These are phyloP conservation scores for Heteropelma amictum DNA, from an alignment of 2,888 invertebrate genomes.

Conservation along the genomic window DNA sequence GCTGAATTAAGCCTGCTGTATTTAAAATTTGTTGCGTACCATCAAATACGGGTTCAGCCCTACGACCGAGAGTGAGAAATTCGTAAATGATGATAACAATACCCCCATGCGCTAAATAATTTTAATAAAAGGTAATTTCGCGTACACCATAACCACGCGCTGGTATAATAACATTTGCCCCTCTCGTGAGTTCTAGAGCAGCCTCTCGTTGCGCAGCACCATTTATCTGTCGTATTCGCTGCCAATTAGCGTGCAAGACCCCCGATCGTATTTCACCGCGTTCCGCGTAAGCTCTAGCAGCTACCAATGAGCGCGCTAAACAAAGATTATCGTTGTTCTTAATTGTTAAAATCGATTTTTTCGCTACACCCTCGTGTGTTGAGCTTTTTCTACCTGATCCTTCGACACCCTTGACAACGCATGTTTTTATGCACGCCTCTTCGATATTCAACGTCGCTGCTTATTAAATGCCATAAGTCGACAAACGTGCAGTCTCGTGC, in stretches of 20 bases:
- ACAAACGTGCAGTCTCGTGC: background rate
- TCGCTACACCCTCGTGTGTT: background rate
- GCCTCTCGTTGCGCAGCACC: background rate
- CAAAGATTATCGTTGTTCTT: no score
- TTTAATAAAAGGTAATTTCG: background rate
- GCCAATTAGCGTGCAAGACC: no score
- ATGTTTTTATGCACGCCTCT: background rate
- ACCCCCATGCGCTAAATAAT: background rate
- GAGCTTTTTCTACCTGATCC: background rate
- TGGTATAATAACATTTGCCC: background rate
- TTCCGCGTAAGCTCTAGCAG: conserved; percentile 1
- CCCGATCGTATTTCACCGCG: conserved; percentile 16
- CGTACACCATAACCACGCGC: background rate
- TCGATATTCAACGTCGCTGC: conserved; percentile 1
- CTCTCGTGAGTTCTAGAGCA: background rate
- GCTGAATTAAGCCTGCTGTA: background rate
- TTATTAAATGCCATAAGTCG: background rate
- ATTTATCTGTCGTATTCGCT: no score
- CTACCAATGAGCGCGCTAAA: conserved; percentile 13
- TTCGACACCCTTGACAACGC: background rate
- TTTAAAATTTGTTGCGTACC: background rate
- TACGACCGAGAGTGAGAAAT: conserved; percentile 1
- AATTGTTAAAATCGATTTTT: conserved; percentile 6
- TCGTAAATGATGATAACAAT: conserved; percentile 5
- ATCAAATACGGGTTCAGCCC: background rate